Evolutionary conservation across 1,140 invertebrate genomes (phyloP).

Genomic region (Drosophila leontia): DNA sequence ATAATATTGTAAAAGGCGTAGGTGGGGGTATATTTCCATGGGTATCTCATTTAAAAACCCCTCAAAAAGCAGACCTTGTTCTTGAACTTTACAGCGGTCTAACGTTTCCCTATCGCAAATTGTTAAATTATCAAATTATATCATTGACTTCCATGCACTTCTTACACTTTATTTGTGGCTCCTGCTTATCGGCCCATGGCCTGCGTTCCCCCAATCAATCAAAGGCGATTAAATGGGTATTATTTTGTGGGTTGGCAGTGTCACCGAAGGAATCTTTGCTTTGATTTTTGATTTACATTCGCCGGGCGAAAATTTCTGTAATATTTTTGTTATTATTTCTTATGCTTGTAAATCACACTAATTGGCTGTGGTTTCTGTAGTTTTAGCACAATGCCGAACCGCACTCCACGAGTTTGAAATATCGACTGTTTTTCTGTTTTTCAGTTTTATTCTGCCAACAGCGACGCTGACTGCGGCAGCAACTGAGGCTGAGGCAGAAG

Average conservation of each 20-base stretch:
- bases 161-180: slow-evolving; percentile 65
- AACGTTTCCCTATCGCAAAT: slow-evolving; percentile 14
- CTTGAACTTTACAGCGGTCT: slow-evolving; percentile 47
- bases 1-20: slow-evolving; percentile 1
- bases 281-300: slow-evolving; percentile 28
- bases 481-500: background rate
- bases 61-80: slow-evolving; percentile 23
- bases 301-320: slow-evolving; percentile 20
- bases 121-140: slow-evolving; percentile 27
- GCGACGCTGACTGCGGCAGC: slow-evolving; percentile 16
- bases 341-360: slow-evolving; percentile 45
- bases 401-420: slow-evolving; percentile 60
- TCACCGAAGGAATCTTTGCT: background rate
- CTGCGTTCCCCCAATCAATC: slow-evolving; percentile 66
- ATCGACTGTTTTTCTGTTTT: slow-evolving; percentile 51
- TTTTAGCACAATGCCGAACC: slow-evolving; percentile 52
- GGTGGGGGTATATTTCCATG: background rate
- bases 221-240: slow-evolving; percentile 51
- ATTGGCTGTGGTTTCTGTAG: slow-evolving; percentile 12
- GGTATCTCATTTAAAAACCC: background rate
- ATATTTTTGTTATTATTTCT: slow-evolving; percentile 7
- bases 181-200: slow-evolving; percentile 57
- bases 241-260: slow-evolving; percentile 28
- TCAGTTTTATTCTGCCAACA: slow-evolving; percentile 14
- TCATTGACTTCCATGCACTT: slow-evolving; percentile 52